phyloP scores from a whole-genome alignment of 2,888 invertebrate species.

The Tubulanus polymorphus region DNA sequence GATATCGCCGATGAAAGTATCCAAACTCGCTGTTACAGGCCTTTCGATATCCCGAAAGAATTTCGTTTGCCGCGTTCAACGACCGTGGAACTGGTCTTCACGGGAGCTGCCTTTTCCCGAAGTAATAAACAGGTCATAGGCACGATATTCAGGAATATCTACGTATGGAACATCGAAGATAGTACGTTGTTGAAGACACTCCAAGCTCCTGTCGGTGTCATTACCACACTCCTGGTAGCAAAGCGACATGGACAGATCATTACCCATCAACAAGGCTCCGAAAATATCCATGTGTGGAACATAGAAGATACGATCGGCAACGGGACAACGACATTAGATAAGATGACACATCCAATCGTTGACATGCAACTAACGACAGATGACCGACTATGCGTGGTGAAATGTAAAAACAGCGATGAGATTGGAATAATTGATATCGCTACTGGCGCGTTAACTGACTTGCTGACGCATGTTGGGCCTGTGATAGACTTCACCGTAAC shows the following conservation, averaged over 20 bases:
- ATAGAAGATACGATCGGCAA: constrained; percentile 35
- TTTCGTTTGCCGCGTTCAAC: constrained; percentile 44
- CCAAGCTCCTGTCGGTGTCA: constrained; percentile 46
- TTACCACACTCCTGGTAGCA: constrained; percentile 35
- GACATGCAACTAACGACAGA: constrained; percentile 33
- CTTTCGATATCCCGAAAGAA: constrained; percentile 40
- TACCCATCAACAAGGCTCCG: constrained; percentile 30
- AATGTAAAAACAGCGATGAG: constrained; percentile 43
- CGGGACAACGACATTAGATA: constrained; percentile 39
- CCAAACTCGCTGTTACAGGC: constrained; percentile 32
- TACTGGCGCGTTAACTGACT: constrained; percentile 43
- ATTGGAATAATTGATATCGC: constrained; percentile 47
- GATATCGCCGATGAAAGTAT: constrained; percentile 35
- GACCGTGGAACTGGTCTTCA: constrained; percentile 33
- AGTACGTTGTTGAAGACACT: constrained; percentile 32
- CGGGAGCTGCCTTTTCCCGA: constrained; percentile 40
- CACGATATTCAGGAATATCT: constrained; percentile 47
- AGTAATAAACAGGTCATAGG: constrained; percentile 43
- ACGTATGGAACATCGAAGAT: constrained; percentile 41
- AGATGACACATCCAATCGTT: constrained; percentile 39
- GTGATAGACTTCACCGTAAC: constrained; percentile 39
- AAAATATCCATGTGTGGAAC: constrained; percentile 44
- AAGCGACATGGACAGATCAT: constrained; percentile 32
- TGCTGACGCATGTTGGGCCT: constrained; percentile 44
- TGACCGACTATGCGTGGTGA: constrained; percentile 34